These are phyloP conservation scores for Australoheros scitulus DNA, from an alignment of 2,113 vertebrate genomes.

Conservation along the genomic window DNA sequence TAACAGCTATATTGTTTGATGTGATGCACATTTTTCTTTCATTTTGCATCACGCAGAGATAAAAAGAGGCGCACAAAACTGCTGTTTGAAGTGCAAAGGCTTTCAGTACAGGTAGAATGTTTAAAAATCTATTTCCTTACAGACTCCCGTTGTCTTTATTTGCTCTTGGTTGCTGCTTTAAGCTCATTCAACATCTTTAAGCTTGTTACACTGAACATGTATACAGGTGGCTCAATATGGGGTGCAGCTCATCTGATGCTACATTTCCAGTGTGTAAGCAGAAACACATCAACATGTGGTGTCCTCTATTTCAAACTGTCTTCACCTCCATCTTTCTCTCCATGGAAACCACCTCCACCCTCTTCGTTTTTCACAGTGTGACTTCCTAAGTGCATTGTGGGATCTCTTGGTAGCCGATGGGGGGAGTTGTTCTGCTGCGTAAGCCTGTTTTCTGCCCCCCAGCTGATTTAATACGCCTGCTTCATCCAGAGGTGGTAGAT, in stretches of 20 bases:
- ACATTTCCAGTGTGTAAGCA: not conserved
- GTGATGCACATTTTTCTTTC: slow-evolving; percentile 4
- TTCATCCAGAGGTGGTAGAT: slow-evolving; percentile 39
- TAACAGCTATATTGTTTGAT: slow-evolving; percentile 3
- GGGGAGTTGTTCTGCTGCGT: slow-evolving; percentile 45
- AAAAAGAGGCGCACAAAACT: not conserved
- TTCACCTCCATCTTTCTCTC: not conserved
- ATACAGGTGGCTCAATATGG: slow-evolving; percentile 12
- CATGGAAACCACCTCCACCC: slow-evolving; percentile 3
- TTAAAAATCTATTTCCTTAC: slow-evolving; percentile 11
- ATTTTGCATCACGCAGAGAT: not conserved
- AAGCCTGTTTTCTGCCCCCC: slow-evolving; percentile 26
- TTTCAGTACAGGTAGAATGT: slow-evolving; percentile 17
- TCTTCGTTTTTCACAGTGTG: slow-evolving; percentile 1
- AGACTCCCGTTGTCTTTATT: slow-evolving; percentile 12
- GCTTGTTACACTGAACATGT: slow-evolving; percentile 31
- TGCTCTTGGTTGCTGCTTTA: slow-evolving; percentile 16
- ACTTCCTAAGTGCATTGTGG: slow-evolving; percentile 42
- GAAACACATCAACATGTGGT: not conserved
- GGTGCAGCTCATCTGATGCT: not conserved
- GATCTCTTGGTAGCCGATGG: slow-evolving; percentile 37
- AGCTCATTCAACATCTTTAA: slow-evolving; percentile 23
- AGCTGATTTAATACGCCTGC: slow-evolving; percentile 37
- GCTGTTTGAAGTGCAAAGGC: not conserved
- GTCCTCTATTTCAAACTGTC: slow-evolving; percentile 7